Percentiles rank a stretch among this genome's conserved stretches.
Evolutionary conservation across 1,140 invertebrate species (phyloP).

Genomic region (Nasonia longicornis): DNA sequence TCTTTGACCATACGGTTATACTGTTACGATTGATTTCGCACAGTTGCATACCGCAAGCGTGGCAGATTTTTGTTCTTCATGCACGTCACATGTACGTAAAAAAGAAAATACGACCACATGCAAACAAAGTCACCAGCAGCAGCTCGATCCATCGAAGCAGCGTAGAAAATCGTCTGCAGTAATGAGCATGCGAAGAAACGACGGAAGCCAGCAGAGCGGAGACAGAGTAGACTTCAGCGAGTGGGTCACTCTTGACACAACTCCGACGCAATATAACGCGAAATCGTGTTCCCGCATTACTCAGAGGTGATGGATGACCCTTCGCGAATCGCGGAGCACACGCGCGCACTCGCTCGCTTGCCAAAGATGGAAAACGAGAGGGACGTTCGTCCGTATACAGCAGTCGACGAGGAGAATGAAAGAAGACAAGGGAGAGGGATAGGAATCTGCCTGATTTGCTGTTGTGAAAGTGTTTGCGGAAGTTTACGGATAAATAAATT

Average conservation of each 20-base stretch:
- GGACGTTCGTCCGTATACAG: not conserved
- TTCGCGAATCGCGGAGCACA: conserved; percentile 35
- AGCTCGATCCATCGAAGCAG: not conserved
- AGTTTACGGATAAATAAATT: conserved; percentile 28
- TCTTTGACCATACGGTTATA: too few relatives aligned
- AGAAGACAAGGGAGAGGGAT: not conserved
- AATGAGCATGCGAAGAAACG: conserved; percentile 22
- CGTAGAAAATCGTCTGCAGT: not conserved
- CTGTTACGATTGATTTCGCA: too few relatives aligned
- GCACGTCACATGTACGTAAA: not conserved
- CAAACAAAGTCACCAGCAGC: too few relatives aligned
- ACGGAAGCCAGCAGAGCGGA: conserved; percentile 40
- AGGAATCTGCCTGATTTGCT: not conserved
- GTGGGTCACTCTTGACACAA: conserved; percentile 50
- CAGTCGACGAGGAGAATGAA: not conserved
- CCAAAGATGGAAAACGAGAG: conserved; percentile 24
- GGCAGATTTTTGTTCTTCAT: too few relatives aligned
- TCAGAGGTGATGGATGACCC: conserved; percentile 63
- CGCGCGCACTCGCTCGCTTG: not conserved
- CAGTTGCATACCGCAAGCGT: too few relatives aligned
- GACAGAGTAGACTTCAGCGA: conserved; percentile 37
- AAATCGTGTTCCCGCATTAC: conserved; percentile 62
- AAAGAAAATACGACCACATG: not conserved
- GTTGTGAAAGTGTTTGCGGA: conserved; percentile 14
- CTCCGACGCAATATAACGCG: conserved; percentile 52